Conservation (phyloP, 1,140 invertebrate species). For the Orius insidiosus region DNA sequence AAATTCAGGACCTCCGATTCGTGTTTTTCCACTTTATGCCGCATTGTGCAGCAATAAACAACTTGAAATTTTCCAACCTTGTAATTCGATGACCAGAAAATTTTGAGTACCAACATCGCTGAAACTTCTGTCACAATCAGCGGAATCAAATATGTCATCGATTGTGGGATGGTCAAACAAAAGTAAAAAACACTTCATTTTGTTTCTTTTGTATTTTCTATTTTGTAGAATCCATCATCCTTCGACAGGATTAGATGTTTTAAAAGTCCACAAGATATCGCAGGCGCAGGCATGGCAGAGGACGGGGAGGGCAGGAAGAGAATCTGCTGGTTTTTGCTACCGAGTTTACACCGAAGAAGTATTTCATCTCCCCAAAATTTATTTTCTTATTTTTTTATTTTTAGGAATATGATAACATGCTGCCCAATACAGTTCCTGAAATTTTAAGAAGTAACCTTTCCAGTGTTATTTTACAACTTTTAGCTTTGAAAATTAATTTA, state of each 20-base stretch:
- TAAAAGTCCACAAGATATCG: constrained; percentile 69
- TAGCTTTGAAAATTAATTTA: constrained; percentile 68
- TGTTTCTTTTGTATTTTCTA: too few relatives aligned
- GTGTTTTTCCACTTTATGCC: constrained; percentile 52
- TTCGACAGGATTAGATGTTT: constrained; percentile 61
- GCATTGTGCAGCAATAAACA: constrained; percentile 60
- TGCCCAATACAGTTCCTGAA: constrained; percentile 62
- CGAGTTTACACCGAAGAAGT: constrained; percentile 51
- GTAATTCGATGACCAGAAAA: constrained; percentile 55
- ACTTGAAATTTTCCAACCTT: constrained; percentile 54
- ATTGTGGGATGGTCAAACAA: constrained; percentile 85
- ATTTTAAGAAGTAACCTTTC: constrained; percentile 65
- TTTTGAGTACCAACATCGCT: constrained; percentile 95
- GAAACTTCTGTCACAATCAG: constrained; percentile 94
- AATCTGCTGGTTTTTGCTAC: constrained; percentile 67
- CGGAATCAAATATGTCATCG: constrained; percentile 86
- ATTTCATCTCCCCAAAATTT: neutral
- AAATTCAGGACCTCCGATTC: constrained; percentile 17
- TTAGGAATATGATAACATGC: constrained; percentile 48
- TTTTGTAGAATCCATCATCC: constrained; percentile 51
- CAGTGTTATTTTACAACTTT: constrained; percentile 59
- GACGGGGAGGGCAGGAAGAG: constrained; percentile 75
- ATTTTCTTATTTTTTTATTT: constrained; percentile 3
- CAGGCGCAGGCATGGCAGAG: constrained; percentile 86
- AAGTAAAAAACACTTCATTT: constrained; percentile 33